Conservation (phyloP, 2,888 invertebrate genomes). For the Parasteatoda lunata region DNA sequence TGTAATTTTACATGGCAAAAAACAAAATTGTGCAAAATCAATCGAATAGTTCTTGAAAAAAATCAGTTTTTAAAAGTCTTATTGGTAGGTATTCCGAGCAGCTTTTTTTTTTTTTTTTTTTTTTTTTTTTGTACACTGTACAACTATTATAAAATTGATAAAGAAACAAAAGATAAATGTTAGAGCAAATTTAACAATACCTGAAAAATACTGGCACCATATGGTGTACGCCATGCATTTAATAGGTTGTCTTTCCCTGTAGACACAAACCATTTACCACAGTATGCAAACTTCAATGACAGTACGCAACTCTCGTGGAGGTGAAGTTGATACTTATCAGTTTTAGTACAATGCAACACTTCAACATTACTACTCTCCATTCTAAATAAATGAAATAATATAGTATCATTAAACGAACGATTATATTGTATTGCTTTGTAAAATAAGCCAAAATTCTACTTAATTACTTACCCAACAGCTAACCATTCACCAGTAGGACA, state of each 20-base stretch:
- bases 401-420: not conserved
- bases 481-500: constrained; percentile 97
- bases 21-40: too few relatives aligned
- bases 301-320: constrained; percentile 96
- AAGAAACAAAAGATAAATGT: too few relatives aligned
- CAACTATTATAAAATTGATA: too few relatives aligned
- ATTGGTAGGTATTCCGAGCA: too few relatives aligned
- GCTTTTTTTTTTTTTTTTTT: too few relatives aligned
- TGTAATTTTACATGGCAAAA: too few relatives aligned
- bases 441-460: not conserved
- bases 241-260: constrained; percentile 95
- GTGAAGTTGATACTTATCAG: constrained; percentile 96
- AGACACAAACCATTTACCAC: constrained; percentile 97
- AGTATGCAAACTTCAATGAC: constrained; percentile 92
- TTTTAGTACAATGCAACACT: constrained; percentile 89
- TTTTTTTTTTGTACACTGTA: too few relatives aligned
- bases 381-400: constrained; percentile 71
- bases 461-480: constrained; percentile 83
- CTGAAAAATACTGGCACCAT: constrained; percentile 96
- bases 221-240: constrained; percentile 96
- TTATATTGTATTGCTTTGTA: not conserved
- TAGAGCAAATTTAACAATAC: constrained; percentile 75
- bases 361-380: constrained; percentile 98
- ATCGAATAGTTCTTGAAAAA: too few relatives aligned
- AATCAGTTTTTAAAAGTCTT: too few relatives aligned